phyloP scores from a whole-genome alignment of 2,113 vertebrate species.

The Condylura cristata region DNA sequence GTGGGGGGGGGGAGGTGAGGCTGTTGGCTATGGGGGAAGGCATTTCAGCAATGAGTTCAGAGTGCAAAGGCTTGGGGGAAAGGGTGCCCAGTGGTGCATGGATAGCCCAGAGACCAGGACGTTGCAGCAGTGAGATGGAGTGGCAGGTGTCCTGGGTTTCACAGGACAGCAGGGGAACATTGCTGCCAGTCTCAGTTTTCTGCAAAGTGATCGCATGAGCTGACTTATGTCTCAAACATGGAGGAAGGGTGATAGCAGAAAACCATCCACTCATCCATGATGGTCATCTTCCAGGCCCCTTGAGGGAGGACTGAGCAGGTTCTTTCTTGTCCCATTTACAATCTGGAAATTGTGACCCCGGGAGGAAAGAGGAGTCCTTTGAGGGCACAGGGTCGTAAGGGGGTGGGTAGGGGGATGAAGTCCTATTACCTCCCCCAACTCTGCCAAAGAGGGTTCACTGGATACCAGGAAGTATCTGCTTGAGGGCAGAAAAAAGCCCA shows the following conservation, averaged over 20 bases:
- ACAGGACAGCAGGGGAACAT: background rate
- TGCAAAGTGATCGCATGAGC: background rate
- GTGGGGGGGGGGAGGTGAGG: background rate
- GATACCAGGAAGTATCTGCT: background rate
- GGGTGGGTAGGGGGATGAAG: background rate
- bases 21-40: background rate
- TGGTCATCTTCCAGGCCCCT: background rate
- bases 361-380: background rate
- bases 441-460: background rate
- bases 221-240: background rate
- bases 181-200: background rate
- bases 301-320: background rate
- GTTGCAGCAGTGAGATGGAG: background rate
- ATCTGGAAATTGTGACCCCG: background rate
- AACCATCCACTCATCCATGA: background rate
- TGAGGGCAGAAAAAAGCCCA: background rate
- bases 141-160: background rate
- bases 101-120: rapidly evolving
- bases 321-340: background rate
- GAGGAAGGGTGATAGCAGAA: background rate
- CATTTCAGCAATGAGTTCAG: background rate
- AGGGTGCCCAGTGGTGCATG: background rate
- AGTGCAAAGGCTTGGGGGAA: background rate
- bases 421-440: background rate
- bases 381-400: background rate